These are phyloP conservation scores for Ptilorrhoa leucosticta DNA, from an alignment of 2,113 vertebrate genomes.

Conservation along the genomic window DNA sequence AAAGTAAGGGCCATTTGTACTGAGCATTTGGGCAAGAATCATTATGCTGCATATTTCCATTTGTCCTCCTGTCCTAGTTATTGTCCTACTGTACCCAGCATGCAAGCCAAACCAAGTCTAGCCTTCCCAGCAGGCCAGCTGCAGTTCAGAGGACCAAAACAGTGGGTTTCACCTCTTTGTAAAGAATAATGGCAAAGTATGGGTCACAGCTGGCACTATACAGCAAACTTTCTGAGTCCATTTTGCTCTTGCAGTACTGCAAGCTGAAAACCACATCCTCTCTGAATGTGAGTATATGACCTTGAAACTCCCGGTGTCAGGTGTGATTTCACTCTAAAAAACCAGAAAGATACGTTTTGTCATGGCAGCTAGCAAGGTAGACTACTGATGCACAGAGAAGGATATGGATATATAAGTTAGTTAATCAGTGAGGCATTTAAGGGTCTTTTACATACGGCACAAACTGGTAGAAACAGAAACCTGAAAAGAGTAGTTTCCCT, in stretches of 20 bases:
- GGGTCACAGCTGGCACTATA: neutral
- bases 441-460: neutral
- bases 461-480: neutral
- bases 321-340: neutral
- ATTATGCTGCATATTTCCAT: neutral
- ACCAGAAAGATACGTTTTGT: neutral
- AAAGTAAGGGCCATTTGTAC: neutral
- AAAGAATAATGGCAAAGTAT: neutral
- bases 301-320: neutral
- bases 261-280: constrained; percentile 70
- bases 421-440: neutral
- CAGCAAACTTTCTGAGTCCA: neutral
- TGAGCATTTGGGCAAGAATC: neutral
- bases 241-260: neutral
- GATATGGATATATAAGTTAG: neutral
- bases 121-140: neutral
- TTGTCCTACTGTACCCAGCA: rapidly evolving
- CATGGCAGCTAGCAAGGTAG: neutral
- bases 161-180: neutral
- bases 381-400: neutral
- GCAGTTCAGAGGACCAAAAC: neutral
- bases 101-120: neutral
- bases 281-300: neutral
- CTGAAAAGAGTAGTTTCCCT: neutral
- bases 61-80: neutral